A percentile compares a stretch with the other conserved stretches of the same genome.
These are phyloP conservation scores for Drosophila kanapiae DNA, from an alignment of 1,140 invertebrate species.

Conservation along the genomic window DNA sequence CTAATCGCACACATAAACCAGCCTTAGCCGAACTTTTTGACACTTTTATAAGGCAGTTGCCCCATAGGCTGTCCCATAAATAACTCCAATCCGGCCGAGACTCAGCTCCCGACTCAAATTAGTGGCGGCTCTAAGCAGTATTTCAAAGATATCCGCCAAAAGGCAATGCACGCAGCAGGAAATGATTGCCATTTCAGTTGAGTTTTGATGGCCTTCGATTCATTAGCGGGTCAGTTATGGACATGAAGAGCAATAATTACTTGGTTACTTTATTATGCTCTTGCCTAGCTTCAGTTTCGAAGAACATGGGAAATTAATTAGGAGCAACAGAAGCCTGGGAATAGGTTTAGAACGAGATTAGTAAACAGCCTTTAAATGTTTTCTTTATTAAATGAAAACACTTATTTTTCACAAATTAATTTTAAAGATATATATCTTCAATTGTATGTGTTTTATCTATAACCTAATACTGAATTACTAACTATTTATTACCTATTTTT, in stretches of 20 bases:
- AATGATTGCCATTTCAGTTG: conserved; percentile 30
- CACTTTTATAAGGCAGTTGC: conserved; percentile 82
- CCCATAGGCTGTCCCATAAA: conserved; percentile 76
- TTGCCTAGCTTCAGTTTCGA: neutral
- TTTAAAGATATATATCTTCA: too few species aligned
- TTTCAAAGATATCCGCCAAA: conserved; percentile 65
- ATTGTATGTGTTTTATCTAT: neutral
- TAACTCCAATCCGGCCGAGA: conserved; percentile 60
- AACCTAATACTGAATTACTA: neutral
- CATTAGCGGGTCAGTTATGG: conserved; percentile 38
- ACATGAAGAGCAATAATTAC: conserved; percentile 15
- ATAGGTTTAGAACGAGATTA: neutral
- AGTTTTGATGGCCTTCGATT: conserved; percentile 37
- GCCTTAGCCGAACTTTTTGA: conserved; percentile 68
- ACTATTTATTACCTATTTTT: conserved; percentile 13
- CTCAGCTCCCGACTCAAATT: conserved; percentile 65
- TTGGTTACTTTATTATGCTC: conserved; percentile 28
- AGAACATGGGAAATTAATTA: neutral
- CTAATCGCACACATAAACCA: conserved; percentile 74
- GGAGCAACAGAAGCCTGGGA: neutral
- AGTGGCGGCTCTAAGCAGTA: conserved; percentile 50
- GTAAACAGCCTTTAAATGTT: too few species aligned
- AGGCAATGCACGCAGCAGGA: conserved; percentile 56
- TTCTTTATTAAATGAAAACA: too few species aligned
- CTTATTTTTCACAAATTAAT: too few species aligned